Evolutionary conservation across 1,140 invertebrate species (phyloP), one percentile per base, ranked within the genome.

Genomic region (Bactericera cockerelli): DNA sequence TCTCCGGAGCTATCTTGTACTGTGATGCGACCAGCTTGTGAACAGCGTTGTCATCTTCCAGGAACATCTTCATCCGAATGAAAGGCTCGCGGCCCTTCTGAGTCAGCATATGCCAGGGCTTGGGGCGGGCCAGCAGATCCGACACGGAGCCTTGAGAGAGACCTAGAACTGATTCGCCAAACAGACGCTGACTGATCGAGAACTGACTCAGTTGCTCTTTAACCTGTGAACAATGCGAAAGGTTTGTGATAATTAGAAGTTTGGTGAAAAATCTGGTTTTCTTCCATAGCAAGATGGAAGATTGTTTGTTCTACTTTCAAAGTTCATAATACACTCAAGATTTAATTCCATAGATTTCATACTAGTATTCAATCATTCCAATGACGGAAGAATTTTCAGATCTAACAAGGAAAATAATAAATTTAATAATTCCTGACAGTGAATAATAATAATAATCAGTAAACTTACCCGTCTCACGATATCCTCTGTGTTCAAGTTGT

Each of bases 171-270:
- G 88, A 93, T 71, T 99, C 96, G 19, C 96, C 97, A 70, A 99
- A 99, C 53, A 99, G 75, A 61, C 96, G 80, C 74, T 99, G 97
- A 61, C 93, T 98, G 67, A 99, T 98, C 57, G 93, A 98, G 75
- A 97, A 98, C 72, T 98, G 93, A 65, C 89, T 95, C 39, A 99
- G 76, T 63, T 94, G 91, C 72, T 99, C 95, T 74, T 98, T 98
- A 2, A 99, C 82, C 77, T 85, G 66, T 4, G 67, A 25, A 33
- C 19, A 24, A 25, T 19, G 24, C 49, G 58, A 22, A 59, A 2
- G 14, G 55, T n/a, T n/a, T n/a, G n/a, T n/a, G n/a, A n/a, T n/a
- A n/a, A n/a, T n/a, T n/a, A n/a, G n/a, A n/a, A n/a, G n/a, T n/a
- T n/a, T n/a, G n/a, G n/a, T n/a, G n/a, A n/a, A n/a, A n/a, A n/a